These are phyloP conservation scores for Temnothorax unifasciatus DNA, from an alignment of 2,888 invertebrate species.

Conservation along the genomic window DNA sequence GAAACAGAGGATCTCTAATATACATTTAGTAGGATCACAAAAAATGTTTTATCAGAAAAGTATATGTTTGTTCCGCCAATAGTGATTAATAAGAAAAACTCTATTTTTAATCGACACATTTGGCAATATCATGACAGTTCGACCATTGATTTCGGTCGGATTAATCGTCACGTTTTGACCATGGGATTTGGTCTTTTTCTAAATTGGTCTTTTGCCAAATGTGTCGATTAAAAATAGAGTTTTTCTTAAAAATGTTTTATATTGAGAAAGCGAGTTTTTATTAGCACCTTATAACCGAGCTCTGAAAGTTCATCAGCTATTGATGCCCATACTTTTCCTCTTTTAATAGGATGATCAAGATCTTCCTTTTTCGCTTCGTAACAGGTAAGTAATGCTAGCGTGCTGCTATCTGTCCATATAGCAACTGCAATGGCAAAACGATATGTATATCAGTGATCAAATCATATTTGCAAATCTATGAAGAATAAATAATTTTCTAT, in stretches of 20 bases:
- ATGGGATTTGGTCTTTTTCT: too few relatives aligned
- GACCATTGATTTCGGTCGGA: too few relatives aligned
- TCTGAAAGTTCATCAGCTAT: conserved; percentile 26
- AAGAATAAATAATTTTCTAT: neutral
- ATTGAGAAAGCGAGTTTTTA: neutral
- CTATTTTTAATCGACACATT: too few relatives aligned
- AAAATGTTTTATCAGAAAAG: too few relatives aligned
- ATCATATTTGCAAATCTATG: conserved; percentile 11
- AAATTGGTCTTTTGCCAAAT: too few relatives aligned
- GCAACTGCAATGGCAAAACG: conserved; percentile 7
- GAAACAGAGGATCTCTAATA: neutral
- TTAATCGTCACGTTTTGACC: too few relatives aligned
- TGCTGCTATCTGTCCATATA: conserved; percentile 34
- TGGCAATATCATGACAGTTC: too few relatives aligned
- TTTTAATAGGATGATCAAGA: conserved; percentile 28
- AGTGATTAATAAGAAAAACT: too few relatives aligned
- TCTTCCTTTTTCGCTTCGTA: conserved; percentile 11
- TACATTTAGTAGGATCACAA: too few relatives aligned
- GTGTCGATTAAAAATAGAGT: too few relatives aligned
- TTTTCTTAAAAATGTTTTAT: too few relatives aligned
- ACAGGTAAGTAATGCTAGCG: conserved; percentile 17
- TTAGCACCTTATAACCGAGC: conserved; percentile 13
- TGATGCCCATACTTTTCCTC: conserved; percentile 11
- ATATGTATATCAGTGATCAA: neutral
- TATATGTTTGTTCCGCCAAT: too few relatives aligned